These are phyloP conservation scores for Cephalopterus ornatus DNA, from an alignment of 2,113 vertebrate species.

Conservation along the genomic window DNA sequence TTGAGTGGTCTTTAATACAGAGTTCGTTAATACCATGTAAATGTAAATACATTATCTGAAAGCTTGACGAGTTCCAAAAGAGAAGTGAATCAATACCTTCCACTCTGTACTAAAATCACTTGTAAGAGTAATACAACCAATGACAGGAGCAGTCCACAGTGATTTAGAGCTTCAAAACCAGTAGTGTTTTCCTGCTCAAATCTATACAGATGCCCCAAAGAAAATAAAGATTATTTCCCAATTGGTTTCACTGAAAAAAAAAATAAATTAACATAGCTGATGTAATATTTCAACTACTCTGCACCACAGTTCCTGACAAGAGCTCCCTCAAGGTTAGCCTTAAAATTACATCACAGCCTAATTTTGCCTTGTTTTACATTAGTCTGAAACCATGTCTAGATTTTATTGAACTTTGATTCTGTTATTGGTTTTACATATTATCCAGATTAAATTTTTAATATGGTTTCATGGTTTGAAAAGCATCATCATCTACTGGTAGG, in stretches of 20 bases:
- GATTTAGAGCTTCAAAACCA: not conserved
- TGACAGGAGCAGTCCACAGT: not conserved
- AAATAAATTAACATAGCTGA: not conserved
- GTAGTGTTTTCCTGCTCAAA: not conserved
- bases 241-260: not conserved
- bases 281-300: not conserved
- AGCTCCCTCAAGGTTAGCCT: not conserved
- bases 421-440: slow-evolving; percentile 12
- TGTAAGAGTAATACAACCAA: not conserved
- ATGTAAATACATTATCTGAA: not conserved
- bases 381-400: not conserved
- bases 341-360: not conserved
- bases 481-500: not conserved
- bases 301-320: not conserved
- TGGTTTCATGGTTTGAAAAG: slow-evolving; percentile 3
- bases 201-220: not conserved
- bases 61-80: not conserved
- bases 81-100: not conserved
- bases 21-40: not conserved
- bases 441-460: slow-evolving; percentile 18
- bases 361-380: not conserved
- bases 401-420: slow-evolving; percentile 32
- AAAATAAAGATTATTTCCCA: not conserved
- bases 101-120: not conserved
- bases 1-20: not conserved